Base-by-base conservation (phyloP, 2,797 vertebrate species). In the Gallinago stenura region DNA sequence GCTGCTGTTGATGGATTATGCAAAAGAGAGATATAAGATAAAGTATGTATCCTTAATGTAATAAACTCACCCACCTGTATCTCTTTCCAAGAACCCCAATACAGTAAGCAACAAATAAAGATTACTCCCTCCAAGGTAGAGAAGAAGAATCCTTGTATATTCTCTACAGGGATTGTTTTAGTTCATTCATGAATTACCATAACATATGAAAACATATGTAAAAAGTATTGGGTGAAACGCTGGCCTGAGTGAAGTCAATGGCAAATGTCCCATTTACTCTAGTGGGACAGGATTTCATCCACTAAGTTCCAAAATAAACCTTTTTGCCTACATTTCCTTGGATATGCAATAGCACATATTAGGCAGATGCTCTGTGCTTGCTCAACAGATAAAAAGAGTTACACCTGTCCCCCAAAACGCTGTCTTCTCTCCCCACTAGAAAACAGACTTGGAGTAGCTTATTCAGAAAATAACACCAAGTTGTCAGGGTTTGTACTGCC, bases 251-350 rank as follows among this genome's bases (percentile, higher is more conserved):
- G 24, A 58, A 83, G 58, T 72, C 65, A 72, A 83, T 95, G 94
- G 91, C 92, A 96, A 72, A 69, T 31, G 69, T 96, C 95, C 91
- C 79, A 72, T 56, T 93, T 89, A 66, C 54, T 83, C 84, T 83
- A 86, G 73, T 1, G 30, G 82, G 91, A 93, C 57, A 78, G 46
- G 57, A 96, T 81, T 89, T 93, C 60, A 89, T 77, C 84, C 60
- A 39, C 70, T 26, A 39, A 50, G 28, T 71, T 96, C 84, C 90
- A 96, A 93, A 96, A 84, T 28, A 65, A 94, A 81, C 41, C 17
- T 78, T 79, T 88, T 72, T 58, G 24, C 58, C 37, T 91, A 8
- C 9, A 24, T 93, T 95, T 91, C 88, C 33, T 91, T 80, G 82
- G n/a, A 85, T 66, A 30, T 77, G 15, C 8, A 7, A 7, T 28